Conservation (phyloP, 1,140 invertebrate genomes). For the Drosophila watanabei region DNA sequence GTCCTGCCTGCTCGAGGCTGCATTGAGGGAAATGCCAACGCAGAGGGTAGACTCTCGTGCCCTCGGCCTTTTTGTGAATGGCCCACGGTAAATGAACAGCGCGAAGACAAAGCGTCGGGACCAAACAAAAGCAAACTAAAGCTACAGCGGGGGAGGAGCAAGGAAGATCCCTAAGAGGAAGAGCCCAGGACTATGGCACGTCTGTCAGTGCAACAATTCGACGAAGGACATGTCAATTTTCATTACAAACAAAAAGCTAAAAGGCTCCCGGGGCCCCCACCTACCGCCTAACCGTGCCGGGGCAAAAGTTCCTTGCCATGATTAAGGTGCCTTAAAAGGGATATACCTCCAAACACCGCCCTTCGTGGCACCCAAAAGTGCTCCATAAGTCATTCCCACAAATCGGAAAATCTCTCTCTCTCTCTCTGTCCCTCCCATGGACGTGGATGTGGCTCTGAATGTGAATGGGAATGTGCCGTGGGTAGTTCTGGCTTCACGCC, state of each 20-base stretch:
- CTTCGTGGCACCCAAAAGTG: constrained; percentile 18
- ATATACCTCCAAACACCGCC: constrained; percentile 20
- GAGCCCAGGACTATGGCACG: constrained; percentile 32
- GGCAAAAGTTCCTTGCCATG: constrained; percentile 42
- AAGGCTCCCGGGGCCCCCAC: constrained; percentile 53
- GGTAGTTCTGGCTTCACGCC: constrained; percentile 52
- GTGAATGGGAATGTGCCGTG: constrained; percentile 43
- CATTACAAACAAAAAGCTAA: constrained; percentile 76
- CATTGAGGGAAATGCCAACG: constrained; percentile 32
- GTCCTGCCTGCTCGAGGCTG: not conserved
- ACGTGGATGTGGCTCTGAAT: constrained; percentile 16
- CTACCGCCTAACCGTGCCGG: not conserved
- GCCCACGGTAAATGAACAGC: constrained; percentile 68
- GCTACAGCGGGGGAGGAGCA: constrained; percentile 14
- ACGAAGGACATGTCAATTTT: constrained; percentile 78
- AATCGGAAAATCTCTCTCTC: constrained; percentile 47
- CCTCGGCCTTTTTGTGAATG: constrained; percentile 51
- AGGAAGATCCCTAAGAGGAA: constrained; percentile 1
- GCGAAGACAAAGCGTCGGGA: constrained; percentile 61
- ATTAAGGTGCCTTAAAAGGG: constrained; percentile 63
- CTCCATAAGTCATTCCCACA: constrained; percentile 61
- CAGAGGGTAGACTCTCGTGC: constrained; percentile 30
- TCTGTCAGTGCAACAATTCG: constrained; percentile 66
- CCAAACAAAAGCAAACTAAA: constrained; percentile 66
- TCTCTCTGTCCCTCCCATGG: not conserved